Conservation (phyloP, 2,888 invertebrate species). For the Hirtodrosophila histrioides region DNA sequence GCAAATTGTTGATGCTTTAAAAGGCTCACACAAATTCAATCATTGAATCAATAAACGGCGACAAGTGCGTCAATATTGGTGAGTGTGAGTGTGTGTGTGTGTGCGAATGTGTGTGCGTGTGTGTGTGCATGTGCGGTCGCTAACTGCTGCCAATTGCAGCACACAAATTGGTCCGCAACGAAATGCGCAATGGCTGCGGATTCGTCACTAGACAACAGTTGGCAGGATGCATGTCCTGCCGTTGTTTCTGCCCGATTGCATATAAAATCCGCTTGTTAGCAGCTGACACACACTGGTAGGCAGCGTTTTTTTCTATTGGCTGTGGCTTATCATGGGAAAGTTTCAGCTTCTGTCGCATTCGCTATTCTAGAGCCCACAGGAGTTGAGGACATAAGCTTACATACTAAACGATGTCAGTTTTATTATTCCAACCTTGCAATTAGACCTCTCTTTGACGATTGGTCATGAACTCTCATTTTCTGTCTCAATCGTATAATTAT, state of each 20-base stretch:
- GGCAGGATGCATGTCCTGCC: constrained; percentile 23
- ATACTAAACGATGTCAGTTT: too few species aligned
- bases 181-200: constrained; percentile 55
- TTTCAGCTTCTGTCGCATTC: constrained; percentile 5
- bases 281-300: constrained; percentile 36
- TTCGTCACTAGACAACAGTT: constrained; percentile 25
- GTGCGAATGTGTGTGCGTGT: constrained; percentile 11
- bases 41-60: constrained; percentile 76
- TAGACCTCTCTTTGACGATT: neutral
- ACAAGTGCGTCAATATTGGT: constrained; percentile 47
- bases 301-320: constrained; percentile 12
- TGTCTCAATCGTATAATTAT: constrained; percentile 26
- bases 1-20: constrained; percentile 60
- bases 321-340: constrained; percentile 1
- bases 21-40: constrained; percentile 68
- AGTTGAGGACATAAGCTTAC: too few species aligned
- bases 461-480: neutral
- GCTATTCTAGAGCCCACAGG: neutral
- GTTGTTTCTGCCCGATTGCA: constrained; percentile 44
- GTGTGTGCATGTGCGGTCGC: constrained; percentile 32
- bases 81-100: constrained; percentile 3
- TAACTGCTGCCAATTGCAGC: constrained; percentile 58
- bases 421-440: too few species aligned
- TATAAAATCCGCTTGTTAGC: constrained; percentile 42
- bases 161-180: constrained; percentile 31